These are phyloP conservation scores for Meles meles DNA, from an alignment of 2,113 vertebrate genomes.

Conservation along the genomic window DNA sequence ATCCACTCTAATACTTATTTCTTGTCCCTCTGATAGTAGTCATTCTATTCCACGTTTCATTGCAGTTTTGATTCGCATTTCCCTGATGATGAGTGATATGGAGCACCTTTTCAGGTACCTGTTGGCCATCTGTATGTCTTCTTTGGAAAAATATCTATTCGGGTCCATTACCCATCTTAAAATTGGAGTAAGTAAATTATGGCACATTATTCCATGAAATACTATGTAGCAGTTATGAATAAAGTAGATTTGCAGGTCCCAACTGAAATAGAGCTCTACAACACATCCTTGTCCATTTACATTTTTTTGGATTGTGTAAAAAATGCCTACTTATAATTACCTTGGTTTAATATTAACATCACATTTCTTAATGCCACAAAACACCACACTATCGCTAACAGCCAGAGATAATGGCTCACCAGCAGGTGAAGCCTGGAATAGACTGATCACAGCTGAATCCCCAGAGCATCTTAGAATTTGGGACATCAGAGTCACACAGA, in stretches of 20 bases:
- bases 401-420: neutral
- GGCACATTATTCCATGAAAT: neutral
- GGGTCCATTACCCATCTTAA: neutral
- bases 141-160: neutral
- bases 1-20: neutral
- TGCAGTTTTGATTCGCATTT: neutral
- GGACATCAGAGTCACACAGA: neutral
- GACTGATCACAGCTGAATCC: neutral
- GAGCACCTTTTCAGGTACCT: neutral
- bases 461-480: neutral
- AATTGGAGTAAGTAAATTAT: neutral
- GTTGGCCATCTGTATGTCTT: neutral
- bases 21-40: neutral
- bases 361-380: neutral
- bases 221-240: neutral
- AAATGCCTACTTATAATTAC: neutral
- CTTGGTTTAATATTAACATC: neutral
- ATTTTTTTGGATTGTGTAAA: neutral
- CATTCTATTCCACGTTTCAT: neutral
- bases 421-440: neutral
- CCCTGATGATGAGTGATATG: neutral
- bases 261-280: neutral
- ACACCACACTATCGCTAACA: neutral
- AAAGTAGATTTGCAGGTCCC: neutral
- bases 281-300: neutral